Base-by-base conservation (phyloP, 2,113 vertebrate genomes). In the Cyprinodon variegatus region DNA sequence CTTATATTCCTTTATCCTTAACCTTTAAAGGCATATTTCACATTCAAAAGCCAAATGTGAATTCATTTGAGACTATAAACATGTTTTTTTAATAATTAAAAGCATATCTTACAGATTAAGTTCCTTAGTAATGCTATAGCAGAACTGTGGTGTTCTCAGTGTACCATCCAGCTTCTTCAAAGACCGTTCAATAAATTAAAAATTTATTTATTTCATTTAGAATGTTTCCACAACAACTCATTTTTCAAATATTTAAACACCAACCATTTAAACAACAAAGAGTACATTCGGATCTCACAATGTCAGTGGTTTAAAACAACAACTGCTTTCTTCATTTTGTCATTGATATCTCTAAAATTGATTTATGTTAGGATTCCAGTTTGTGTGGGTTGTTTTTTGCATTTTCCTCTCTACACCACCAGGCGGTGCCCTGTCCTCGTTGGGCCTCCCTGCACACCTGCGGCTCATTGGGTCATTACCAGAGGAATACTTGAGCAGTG, bases 51-150 rank as follows among this genome's bases (percentile, higher is more conserved):
- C 65, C 78, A 65, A 76, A 40, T 0, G 0, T 14, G 1, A 6
- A 39, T 78, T 85, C 62, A 87, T 78, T 69, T 70, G 20, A 78
- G 78, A 65, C 79, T 39, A 69, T 81, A 78, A 82, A 79, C 78
- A 68, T 73, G 57, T 38, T 62, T 65, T 79, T 86, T 65, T 37
- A 57, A 63, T 29, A 50, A 65, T 68, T 72, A 22, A 0, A 69
- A 70, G 37, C 38, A 39, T 63, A 72, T 63, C 9, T 70, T 61
- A 61, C 4, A 15, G 38, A 60, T 70, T 37, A 43, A 63, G 46
- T 38, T 66, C 22, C 70, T 37, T 2, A 50, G 60, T 1, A 60
- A 48, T 48, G 38, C 0, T 53, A 39, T 29, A 11, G 22, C 13
- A 46, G 63, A 14, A 22, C 36, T 14, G 17, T 11, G 38, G 20